These are phyloP conservation scores for Anodontia alba DNA, from an alignment of 2,888 invertebrate species.

Conservation along the genomic window DNA sequence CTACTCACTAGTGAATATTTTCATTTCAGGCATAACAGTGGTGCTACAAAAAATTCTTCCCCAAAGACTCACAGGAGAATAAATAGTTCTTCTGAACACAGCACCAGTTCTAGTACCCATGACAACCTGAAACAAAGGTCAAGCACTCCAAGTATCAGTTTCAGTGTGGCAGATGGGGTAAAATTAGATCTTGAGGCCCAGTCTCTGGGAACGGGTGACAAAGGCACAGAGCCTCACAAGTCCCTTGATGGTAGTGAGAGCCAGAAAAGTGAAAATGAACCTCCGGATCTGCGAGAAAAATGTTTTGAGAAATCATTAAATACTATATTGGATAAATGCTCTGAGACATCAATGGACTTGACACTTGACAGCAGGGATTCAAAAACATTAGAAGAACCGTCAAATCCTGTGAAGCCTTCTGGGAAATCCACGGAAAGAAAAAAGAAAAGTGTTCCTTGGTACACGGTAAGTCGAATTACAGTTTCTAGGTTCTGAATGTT, in stretches of 20 bases:
- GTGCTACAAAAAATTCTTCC: not conserved
- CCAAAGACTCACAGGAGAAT: not conserved
- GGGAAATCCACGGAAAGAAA: constrained; percentile 72
- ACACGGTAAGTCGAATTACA: constrained; percentile 75
- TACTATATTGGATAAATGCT: constrained; percentile 77
- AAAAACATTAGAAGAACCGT: constrained; percentile 14
- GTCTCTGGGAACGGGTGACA: not conserved
- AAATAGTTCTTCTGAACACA: constrained; percentile 23
- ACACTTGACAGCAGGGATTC: constrained; percentile 63
- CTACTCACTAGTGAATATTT: no score
- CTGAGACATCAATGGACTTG: constrained; percentile 75
- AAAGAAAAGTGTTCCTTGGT: constrained; percentile 80
- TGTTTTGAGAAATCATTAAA: constrained; percentile 79
- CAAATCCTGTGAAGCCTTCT: constrained; percentile 6
- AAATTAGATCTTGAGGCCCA: not conserved
- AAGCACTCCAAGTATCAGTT: constrained; percentile 36
- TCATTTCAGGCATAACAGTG: constrained; percentile 43
- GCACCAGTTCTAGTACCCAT: constrained; percentile 13
- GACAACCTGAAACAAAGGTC: constrained; percentile 27
- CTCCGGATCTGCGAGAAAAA: constrained; percentile 47
- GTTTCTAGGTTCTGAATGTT: not conserved
- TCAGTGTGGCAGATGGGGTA: constrained; percentile 15
- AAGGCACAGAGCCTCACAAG: not conserved
- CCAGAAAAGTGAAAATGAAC: constrained; percentile 33
- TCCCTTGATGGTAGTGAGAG: constrained; percentile 55